Evolutionary conservation across 30 jellyfish, hydroid and myxozoan genomes (phyloP), one percentile per base, ranked within the genome.

Genomic region (Sanderia malayensis): DNA sequence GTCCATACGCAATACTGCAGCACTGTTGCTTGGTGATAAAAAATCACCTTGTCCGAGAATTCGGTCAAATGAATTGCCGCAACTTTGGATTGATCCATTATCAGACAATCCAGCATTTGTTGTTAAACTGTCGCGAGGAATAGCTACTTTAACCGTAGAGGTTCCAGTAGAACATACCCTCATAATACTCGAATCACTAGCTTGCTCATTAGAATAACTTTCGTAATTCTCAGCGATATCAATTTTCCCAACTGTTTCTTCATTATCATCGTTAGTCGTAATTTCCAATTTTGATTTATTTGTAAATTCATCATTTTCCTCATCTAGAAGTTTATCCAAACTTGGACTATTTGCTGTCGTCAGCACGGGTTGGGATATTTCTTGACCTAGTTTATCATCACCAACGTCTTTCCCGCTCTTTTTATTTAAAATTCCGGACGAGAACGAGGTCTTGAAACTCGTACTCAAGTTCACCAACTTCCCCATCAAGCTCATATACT

Each of bases 391-490:
- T 4, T 44, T 31, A 15, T 1, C 28, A 37, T 27, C 62, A 19
- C 46, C 73, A 20, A 29, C 71, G 31, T 47, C 67, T 2, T 20
- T 29, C 6, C 67, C 47, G 26, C 37, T 33, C 1, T 22, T 64
- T 25, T 80, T 47, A n/a, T 80, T 77, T 32, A 60, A 45, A 30
- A 70, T 55, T 29, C 81, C 81, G 2, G 85, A 22, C 21, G 93
- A 19, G 4, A 80, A 53, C 0, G 93, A 67, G 27, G 85, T 7
- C 61, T 80, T 80, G 55, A 80, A 80, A 46, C 93, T 80, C 28
- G 93, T 67, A 22, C 93, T 58, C 26, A 80, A 19, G 69, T 70
- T 68, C 26, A 80, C 84, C n/a, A 80, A 27, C 34, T 76, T 76
- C 52, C 80, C 61, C 57, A 76, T 11, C n/a, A 76, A 41, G 22